Conservation (phyloP, 2,888 invertebrate species). For the Polyploca ridens region DNA sequence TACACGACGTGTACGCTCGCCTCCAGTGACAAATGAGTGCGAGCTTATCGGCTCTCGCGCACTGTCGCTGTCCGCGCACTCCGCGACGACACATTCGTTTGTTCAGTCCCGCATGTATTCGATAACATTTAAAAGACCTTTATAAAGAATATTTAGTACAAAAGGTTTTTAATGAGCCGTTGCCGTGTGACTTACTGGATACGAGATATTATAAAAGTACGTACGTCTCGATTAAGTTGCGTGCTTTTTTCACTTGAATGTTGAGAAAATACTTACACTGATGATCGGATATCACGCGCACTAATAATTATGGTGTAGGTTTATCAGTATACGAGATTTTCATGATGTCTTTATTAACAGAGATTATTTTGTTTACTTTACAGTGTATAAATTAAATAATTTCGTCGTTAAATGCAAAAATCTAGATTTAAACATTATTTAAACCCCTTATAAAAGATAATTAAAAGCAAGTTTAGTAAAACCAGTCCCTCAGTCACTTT, state of each 20-base stretch:
- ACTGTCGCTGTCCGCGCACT: conserved; percentile 56
- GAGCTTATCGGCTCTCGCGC: conserved; percentile 64
- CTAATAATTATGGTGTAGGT: conserved; percentile 66
- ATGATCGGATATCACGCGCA: conserved; percentile 58
- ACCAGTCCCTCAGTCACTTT: too few species aligned
- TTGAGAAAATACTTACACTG: conserved; percentile 47
- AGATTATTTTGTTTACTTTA: conserved; percentile 52
- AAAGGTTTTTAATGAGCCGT: conserved; percentile 66
- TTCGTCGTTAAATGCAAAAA: too few species aligned
- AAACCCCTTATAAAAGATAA: too few species aligned
- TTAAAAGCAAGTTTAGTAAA: too few species aligned
- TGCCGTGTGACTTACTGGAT: conserved; percentile 49
- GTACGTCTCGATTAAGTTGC: conserved; percentile 51
- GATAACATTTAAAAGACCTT: conserved; percentile 42
- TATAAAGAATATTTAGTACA: conserved; percentile 41
- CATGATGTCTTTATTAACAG: conserved; percentile 68
- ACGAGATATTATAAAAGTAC: conserved; percentile 41
- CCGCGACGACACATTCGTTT: conserved; percentile 53
- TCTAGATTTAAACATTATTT: too few species aligned
- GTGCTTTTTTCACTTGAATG: conserved; percentile 46
- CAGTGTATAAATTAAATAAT: not conserved
- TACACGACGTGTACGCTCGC: conserved; percentile 73
- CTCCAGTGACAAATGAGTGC: conserved; percentile 79
- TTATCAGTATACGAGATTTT: conserved; percentile 67
- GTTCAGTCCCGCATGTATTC: conserved; percentile 29